These are phyloP conservation scores for Anabacerthia variegaticeps DNA, from an alignment of 2,797 vertebrate genomes.

Conservation along the genomic window DNA sequence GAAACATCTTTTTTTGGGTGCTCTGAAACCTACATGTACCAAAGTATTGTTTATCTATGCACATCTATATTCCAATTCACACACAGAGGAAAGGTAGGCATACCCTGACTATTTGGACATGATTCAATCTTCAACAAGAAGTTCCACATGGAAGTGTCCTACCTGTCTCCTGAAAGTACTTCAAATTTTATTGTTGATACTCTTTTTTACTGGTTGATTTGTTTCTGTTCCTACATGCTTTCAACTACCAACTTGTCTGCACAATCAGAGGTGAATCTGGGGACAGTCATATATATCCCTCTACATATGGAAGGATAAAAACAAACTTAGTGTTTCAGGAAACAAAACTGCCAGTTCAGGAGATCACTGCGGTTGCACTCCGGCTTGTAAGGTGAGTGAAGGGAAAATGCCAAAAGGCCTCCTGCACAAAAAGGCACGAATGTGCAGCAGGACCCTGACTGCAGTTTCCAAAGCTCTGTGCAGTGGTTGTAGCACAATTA, in stretches of 20 bases:
- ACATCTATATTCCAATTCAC: background rate
- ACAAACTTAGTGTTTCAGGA: slow-evolving; percentile 9
- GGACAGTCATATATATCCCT: background rate
- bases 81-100: background rate
- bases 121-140: background rate
- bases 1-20: background rate
- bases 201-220: background rate
- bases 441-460: background rate
- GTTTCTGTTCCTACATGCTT: background rate
- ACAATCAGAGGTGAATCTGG: slow-evolving; percentile 9
- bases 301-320: background rate
- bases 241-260: background rate
- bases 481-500: background rate
- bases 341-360: background rate
- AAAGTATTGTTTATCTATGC: background rate
- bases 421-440: background rate
- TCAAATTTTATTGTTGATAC: background rate
- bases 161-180: background rate
- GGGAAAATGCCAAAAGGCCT: slow-evolving; percentile 29
- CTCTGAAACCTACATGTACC: background rate
- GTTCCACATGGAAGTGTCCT: background rate
- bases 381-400: background rate
- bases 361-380: background rate
- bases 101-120: background rate
- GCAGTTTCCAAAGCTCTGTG: background rate